Evolutionary conservation across 2,888 invertebrate species (phyloP), one percentile per base, ranked within the genome.

Genomic region (Beris chalybata): DNA sequence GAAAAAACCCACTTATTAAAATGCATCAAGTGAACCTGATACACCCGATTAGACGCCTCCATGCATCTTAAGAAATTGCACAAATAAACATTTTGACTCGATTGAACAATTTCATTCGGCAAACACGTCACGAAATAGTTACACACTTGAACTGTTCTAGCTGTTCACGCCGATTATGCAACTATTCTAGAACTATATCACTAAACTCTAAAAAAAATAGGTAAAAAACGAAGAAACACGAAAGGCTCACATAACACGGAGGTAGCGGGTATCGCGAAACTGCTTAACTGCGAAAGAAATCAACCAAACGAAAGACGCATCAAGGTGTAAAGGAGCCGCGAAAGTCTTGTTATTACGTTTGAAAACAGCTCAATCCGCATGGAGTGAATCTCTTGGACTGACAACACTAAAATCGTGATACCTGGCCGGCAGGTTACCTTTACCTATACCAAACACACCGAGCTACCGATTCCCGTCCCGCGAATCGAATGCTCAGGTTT

Each of bases 301-400:
- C 29, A 65, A 58, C 52, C 12, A 61, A 61, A 61, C 61, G 52
- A 50, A 50, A 61, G 52, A 54, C 65, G 47, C 47, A 57, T 45
- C 53, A 54, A 57, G 56, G 67, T 67, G 57, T 47, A 67, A 58
- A 57, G 58, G 65, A 53, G 54, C 65, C 65, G 55, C 58, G 67
- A 58, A 59, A 54, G 48, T 48, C 55, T 53, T 47, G 29, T 22
- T 31, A 29, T 54, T 59, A 65, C 65, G 13, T 5, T 7, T 11
- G 52, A 45, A 67, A 53, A 69, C 66, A 69, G 69, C 69, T 69
- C 67, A 69, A 69, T 69, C 56, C 65, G 50, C 53, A 43, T 29
- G 57, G 57, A 44, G 61, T 55, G 65, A 56, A 67, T 67, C 67
- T 65, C 53, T 64, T 67, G 48, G 53, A 69, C 64, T 67, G 69